Evolutionary conservation across 2,113 vertebrate genomes (phyloP).

Genomic region (Campylomormyrus tamandua): DNA sequence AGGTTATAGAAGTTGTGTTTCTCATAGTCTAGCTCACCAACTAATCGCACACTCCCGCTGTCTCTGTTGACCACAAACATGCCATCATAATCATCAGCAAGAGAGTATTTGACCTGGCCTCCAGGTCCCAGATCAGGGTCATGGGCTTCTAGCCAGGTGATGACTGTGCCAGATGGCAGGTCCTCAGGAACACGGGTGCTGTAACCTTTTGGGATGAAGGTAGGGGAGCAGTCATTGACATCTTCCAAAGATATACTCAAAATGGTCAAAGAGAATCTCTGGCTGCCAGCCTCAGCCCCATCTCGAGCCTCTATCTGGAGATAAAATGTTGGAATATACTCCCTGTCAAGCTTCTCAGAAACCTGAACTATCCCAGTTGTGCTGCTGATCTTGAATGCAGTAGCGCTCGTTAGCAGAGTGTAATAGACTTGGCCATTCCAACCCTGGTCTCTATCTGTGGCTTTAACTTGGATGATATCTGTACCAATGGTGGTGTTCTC

Average conservation of each 20-base stretch:
- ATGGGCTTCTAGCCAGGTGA: slow-evolving; percentile 85
- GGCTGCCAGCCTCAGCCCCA: slow-evolving; percentile 72
- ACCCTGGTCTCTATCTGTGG: slow-evolving; percentile 79
- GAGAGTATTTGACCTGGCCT: slow-evolving; percentile 80
- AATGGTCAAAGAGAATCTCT: slow-evolving; percentile 75
- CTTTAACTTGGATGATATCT: slow-evolving; percentile 79
- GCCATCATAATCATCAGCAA: slow-evolving; percentile 81
- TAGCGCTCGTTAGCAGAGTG: slow-evolving; percentile 69
- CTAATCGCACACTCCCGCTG: slow-evolving; percentile 76
- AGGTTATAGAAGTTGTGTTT: slow-evolving; percentile 90
- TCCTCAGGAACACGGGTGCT: slow-evolving; percentile 82
- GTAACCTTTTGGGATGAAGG: slow-evolving; percentile 80
- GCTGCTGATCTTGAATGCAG: slow-evolving; percentile 81
- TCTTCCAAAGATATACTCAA: slow-evolving; percentile 79
- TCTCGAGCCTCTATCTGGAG: slow-evolving; percentile 88
- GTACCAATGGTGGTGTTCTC: slow-evolving; percentile 77
- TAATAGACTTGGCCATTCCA: slow-evolving; percentile 79
- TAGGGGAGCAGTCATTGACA: slow-evolving; percentile 86
- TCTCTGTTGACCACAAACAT: slow-evolving; percentile 81
- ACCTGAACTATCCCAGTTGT: slow-evolving; percentile 82
- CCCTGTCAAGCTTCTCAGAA: slow-evolving; percentile 76
- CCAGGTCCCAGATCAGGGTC: slow-evolving; percentile 85
- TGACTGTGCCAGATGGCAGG: slow-evolving; percentile 78
- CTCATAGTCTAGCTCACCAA: slow-evolving; percentile 84
- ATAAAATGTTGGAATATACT: slow-evolving; percentile 69